phyloP scores from a whole-genome alignment of 2,888 invertebrate genomes.

The Limnephilus auricula region DNA sequence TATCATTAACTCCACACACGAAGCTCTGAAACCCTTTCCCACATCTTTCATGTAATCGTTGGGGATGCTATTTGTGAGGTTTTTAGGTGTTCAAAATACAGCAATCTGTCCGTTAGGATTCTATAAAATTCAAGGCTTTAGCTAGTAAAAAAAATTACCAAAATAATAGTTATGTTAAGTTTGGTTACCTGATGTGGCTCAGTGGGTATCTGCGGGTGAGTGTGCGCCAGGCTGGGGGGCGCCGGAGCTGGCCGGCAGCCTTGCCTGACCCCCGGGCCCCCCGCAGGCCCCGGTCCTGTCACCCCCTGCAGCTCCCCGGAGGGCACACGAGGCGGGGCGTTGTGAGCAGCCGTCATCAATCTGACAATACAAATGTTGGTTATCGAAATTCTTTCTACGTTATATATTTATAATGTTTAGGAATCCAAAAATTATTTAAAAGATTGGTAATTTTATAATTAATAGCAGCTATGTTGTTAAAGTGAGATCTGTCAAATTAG shows the following conservation, averaged over 20 bases:
- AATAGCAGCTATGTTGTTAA: too few species aligned
- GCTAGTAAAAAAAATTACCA: neutral
- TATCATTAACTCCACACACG: too few species aligned
- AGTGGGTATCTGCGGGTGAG: slow-evolving; percentile 64
- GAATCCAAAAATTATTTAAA: too few species aligned
- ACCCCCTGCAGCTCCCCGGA: slow-evolving; percentile 61
- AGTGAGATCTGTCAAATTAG: too few species aligned
- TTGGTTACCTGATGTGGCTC: slow-evolving; percentile 68
- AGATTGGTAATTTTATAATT: too few species aligned
- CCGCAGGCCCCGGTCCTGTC: slow-evolving; percentile 52
- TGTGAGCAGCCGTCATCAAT: slow-evolving; percentile 91
- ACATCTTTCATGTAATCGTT: slow-evolving; percentile 69
- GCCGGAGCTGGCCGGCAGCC: slow-evolving; percentile 74
- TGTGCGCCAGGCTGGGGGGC: slow-evolving; percentile 67
- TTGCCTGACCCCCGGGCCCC: slow-evolving; percentile 70
- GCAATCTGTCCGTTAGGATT: neutral
- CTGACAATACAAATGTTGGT: slow-evolving; percentile 71
- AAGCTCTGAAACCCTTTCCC: too few species aligned
- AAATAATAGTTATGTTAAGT: slow-evolving; percentile 65
- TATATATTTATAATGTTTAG: too few species aligned
- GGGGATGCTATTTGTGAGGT: slow-evolving; percentile 70
- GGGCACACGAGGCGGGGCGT: slow-evolving; percentile 78
- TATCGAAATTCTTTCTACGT: neutral
- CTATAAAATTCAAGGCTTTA: neutral
- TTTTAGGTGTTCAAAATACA: neutral